Conservation (phyloP, 2,888 invertebrate species). For the Orthosia incerta region DNA sequence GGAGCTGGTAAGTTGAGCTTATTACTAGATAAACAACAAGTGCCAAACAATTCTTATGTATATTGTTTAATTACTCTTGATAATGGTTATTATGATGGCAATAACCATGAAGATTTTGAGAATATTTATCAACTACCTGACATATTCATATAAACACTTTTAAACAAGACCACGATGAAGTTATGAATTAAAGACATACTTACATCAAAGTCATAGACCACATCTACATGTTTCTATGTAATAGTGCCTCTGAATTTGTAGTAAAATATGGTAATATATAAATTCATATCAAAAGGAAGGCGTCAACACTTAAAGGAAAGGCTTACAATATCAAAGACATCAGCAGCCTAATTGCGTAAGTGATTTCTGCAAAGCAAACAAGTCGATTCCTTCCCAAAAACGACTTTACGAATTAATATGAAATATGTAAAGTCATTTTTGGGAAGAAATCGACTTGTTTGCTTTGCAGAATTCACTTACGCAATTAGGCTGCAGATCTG, state of each 20-base stretch:
- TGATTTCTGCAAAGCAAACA: no score
- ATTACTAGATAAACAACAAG: neutral
- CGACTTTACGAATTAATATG: no score
- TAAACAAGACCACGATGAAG: neutral
- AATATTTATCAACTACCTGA: no score
- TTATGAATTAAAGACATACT: neutral
- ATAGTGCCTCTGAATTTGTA: neutral
- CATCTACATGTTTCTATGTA: neutral
- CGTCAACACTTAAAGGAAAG: neutral
- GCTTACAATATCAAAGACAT: slow-evolving; percentile 1
- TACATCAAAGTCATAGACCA: neutral
- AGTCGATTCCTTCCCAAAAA: no score
- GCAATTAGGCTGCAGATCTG: no score
- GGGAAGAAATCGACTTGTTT: no score
- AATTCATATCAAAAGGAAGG: slow-evolving; percentile 6
- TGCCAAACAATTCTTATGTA: no score
- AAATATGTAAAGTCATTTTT: no score
- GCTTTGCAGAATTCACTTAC: no score
- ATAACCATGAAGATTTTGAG: no score
- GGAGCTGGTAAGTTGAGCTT: neutral
- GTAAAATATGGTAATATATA: slow-evolving; percentile 1
- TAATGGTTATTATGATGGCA: neutral
- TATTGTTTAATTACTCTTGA: neutral
- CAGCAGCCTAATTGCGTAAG: no score
- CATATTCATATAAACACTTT: neutral